These are phyloP conservation scores for Coleophora flavipennella DNA, from an alignment of 2,888 invertebrate genomes.

Conservation along the genomic window DNA sequence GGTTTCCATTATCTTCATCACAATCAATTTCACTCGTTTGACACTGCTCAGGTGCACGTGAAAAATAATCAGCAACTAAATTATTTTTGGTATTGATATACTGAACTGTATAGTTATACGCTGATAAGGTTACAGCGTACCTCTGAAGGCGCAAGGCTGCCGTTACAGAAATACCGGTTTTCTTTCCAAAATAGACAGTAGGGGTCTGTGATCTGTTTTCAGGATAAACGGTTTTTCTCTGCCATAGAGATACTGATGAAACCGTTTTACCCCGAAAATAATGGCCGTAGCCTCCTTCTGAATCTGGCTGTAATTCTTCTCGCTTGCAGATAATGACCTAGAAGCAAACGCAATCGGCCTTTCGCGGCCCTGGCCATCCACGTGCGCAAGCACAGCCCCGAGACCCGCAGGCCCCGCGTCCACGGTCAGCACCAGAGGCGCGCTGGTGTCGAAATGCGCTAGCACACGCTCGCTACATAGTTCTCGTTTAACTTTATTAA, in stretches of 20 bases:
- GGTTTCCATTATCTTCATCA: background rate
- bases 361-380: conserved; percentile 2
- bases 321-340: conserved; percentile 1
- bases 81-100: background rate
- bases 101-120: conserved; percentile 2
- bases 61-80: conserved; percentile 3
- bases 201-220: too few species aligned
- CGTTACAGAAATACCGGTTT: background rate
- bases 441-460: conserved; percentile 9
- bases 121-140: conserved; percentile 1
- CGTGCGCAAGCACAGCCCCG: conserved; percentile 11
- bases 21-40: background rate
- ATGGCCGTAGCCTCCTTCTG: too few species aligned
- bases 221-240: too few species aligned
- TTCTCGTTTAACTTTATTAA: background rate
- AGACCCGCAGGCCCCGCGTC: conserved; percentile 11
- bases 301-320: conserved; percentile 8
- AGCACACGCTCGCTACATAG: conserved; percentile 1
- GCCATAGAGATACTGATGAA: too few species aligned
- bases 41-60: background rate
- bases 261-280: too few species aligned
- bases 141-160: conserved; percentile 1
- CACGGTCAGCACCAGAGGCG: conserved; percentile 8
- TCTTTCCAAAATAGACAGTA: too few species aligned
- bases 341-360: conserved; percentile 9